Conservation (phyloP, 2,888 invertebrate genomes). For the Luperina testacea region DNA sequence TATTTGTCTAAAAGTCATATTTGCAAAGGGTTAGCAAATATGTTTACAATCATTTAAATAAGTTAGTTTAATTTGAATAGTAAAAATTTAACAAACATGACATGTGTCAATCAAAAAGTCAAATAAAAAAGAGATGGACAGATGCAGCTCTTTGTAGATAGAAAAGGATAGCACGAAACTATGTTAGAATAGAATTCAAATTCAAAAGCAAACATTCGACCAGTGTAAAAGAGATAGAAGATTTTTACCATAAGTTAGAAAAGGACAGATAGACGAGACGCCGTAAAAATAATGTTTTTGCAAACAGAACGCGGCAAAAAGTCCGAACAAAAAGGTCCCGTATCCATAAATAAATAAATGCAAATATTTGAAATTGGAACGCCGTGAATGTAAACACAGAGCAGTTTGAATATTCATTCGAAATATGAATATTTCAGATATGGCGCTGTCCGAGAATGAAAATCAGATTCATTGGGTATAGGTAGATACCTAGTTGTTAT, state of each 20-base stretch:
- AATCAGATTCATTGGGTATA: conserved; percentile 86
- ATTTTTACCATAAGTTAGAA: conserved; percentile 35
- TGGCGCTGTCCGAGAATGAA: conserved; percentile 78
- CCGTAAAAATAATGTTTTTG: conserved; percentile 53
- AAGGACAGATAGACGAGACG: conserved; percentile 16
- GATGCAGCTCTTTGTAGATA: neutral
- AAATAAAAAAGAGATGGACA: conserved; percentile 41
- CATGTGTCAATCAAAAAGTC: conserved; percentile 75
- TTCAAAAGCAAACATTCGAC: conserved; percentile 37
- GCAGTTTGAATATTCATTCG: conserved; percentile 89
- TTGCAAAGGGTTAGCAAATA: conserved; percentile 53
- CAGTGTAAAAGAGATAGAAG: conserved; percentile 47
- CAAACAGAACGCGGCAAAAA: conserved; percentile 76
- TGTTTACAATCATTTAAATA: conserved; percentile 58
- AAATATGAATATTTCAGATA: conserved; percentile 89
- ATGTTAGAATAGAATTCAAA: conserved; percentile 32
- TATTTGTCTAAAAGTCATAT: conserved; percentile 48
- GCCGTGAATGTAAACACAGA: conserved; percentile 89
- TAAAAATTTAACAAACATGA: conserved; percentile 65
- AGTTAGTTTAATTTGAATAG: conserved; percentile 59
- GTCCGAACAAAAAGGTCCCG: conserved; percentile 79
- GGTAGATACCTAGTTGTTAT: conserved; percentile 46
- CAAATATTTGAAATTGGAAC: conserved; percentile 89
- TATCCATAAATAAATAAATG: conserved; percentile 88
- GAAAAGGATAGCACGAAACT: conserved; percentile 31